A percentile compares a stretch with the other conserved stretches of the same genome.
Conservation (phyloP, 2,888 invertebrate genomes). For the Acleris holmiana region DNA sequence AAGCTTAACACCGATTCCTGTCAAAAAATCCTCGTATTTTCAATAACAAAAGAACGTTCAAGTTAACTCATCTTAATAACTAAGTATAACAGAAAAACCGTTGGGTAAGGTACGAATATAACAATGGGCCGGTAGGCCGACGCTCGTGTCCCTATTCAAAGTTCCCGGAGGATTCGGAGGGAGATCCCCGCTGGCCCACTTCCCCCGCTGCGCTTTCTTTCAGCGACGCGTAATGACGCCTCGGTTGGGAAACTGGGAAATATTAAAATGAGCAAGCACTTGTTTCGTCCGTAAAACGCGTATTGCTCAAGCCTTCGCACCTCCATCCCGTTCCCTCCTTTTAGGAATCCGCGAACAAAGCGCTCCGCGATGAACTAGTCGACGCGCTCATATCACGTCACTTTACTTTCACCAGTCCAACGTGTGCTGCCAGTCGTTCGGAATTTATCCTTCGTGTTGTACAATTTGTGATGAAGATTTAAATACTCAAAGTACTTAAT, state of each 20-base stretch:
- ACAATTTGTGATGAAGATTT: background rate
- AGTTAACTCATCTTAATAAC: constrained; percentile 49
- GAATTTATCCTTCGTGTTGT: background rate
- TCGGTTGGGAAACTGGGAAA: constrained; percentile 72
- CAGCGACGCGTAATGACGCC: constrained; percentile 73
- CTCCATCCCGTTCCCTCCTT: constrained; percentile 54
- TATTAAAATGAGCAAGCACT: constrained; percentile 83
- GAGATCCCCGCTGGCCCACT: constrained; percentile 70
- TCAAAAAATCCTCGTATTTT: constrained; percentile 46
- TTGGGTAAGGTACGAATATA: constrained; percentile 61
- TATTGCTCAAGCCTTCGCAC: constrained; percentile 71
- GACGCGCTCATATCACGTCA: constrained; percentile 37
- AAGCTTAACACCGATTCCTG: constrained; percentile 35
- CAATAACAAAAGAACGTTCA: constrained; percentile 45
- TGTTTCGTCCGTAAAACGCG: constrained; percentile 75
- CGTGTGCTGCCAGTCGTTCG: background rate
- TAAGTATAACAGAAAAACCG: constrained; percentile 47
- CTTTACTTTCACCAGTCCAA: constrained; percentile 13
- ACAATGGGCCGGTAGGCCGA: constrained; percentile 63
- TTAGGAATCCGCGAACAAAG: constrained; percentile 49
- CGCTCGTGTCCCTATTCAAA: constrained; percentile 41
- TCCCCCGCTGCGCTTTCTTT: constrained; percentile 68
- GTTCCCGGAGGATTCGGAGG: constrained; percentile 62
- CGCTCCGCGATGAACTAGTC: constrained; percentile 39
- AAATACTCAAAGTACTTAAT: background rate